These are phyloP conservation scores for Phocides pigmalion DNA, from an alignment of 1,140 invertebrate species.

Conservation along the genomic window DNA sequence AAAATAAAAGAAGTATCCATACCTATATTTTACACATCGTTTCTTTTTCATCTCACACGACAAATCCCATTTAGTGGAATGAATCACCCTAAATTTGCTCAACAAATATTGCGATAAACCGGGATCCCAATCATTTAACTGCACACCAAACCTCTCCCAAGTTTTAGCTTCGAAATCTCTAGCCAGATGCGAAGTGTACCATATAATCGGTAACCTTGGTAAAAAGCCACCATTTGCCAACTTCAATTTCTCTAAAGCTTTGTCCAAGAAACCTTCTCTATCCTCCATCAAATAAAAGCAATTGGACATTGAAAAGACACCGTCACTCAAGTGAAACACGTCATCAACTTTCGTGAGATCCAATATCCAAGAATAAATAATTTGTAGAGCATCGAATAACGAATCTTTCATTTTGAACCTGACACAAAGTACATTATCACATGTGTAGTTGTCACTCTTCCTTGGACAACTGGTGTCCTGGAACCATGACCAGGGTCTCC, in stretches of 20 bases:
- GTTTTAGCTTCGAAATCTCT: slow-evolving; percentile 46
- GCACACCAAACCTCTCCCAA: slow-evolving; percentile 85
- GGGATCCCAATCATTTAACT: slow-evolving; percentile 82
- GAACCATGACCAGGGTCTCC: slow-evolving; percentile 89
- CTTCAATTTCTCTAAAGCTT: slow-evolving; percentile 83
- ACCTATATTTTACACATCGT: slow-evolving; percentile 86
- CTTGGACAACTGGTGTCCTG: slow-evolving; percentile 88
- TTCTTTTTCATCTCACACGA: slow-evolving; percentile 88
- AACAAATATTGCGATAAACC: slow-evolving; percentile 59
- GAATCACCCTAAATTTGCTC: slow-evolving; percentile 87
- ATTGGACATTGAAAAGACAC: slow-evolving; percentile 85
- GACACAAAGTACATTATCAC: slow-evolving; percentile 88
- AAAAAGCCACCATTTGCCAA: slow-evolving; percentile 84
- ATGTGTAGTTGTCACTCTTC: slow-evolving; percentile 85
- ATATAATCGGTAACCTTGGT: slow-evolving; percentile 69
- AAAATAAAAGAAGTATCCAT: too few relatives aligned
- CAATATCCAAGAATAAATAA: slow-evolving; percentile 85
- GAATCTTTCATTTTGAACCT: slow-evolving; percentile 87
- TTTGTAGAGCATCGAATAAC: slow-evolving; percentile 84
- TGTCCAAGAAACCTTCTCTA: slow-evolving; percentile 87
- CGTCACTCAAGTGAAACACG: slow-evolving; percentile 88
- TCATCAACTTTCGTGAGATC: slow-evolving; percentile 84
- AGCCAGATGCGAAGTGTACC: slow-evolving; percentile 52
- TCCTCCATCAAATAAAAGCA: slow-evolving; percentile 86
- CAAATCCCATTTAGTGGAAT: slow-evolving; percentile 89